Evolutionary conservation across 2,113 vertebrate species (phyloP).

Genomic region (Calypte anna): DNA sequence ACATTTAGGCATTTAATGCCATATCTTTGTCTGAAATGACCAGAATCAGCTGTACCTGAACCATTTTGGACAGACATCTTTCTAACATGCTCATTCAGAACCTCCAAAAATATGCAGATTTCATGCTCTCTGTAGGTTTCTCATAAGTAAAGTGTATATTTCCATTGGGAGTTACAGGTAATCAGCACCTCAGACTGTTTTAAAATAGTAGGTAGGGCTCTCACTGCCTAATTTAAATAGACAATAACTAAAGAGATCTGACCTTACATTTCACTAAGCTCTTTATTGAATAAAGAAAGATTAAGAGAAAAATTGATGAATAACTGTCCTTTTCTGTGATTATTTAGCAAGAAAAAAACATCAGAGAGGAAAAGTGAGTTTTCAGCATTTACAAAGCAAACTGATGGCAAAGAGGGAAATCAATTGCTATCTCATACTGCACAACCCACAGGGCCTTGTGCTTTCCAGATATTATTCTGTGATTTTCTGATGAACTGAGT

Average conservation of each 20-base stretch:
- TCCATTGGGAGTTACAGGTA: not conserved
- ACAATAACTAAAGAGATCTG: not conserved
- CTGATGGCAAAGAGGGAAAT: not conserved
- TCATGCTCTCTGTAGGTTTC: not conserved
- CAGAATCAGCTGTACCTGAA: not conserved
- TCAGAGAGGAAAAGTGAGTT: not conserved
- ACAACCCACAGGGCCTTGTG: not conserved
- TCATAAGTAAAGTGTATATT: not conserved
- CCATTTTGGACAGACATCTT: not conserved
- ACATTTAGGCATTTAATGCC: not conserved
- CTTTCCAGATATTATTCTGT: not conserved
- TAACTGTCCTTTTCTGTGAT: not conserved
- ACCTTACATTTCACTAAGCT: not conserved
- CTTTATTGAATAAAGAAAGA: not conserved
- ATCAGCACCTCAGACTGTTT: slow-evolving; percentile 18
- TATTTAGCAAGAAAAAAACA: not conserved
- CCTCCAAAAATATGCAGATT: not conserved
- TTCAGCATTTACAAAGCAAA: not conserved
- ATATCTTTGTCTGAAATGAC: not conserved
- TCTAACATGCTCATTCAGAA: not conserved
- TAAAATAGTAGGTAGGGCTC: slow-evolving; percentile 28
- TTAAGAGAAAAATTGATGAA: not conserved
- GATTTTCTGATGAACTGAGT: not conserved
- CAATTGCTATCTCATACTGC: not conserved
- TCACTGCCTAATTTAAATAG: not conserved